Conservation (phyloP, 2,888 invertebrate species). For the Chymomyza fuscimana region DNA sequence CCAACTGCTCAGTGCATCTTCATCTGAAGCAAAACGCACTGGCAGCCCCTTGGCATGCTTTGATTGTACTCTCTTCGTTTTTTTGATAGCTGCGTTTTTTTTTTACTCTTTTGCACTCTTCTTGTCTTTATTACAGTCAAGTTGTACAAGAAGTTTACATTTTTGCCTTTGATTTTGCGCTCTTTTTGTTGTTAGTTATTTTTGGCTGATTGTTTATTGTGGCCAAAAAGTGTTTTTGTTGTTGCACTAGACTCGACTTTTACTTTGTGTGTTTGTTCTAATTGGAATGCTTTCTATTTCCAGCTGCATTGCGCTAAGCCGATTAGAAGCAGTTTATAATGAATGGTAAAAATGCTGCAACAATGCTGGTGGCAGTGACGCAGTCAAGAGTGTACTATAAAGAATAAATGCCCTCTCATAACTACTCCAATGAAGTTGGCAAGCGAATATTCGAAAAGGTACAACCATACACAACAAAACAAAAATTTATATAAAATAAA, state of each 20-base stretch:
- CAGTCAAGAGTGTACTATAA: not conserved
- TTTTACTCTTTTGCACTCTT: not conserved
- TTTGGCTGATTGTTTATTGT: conserved; percentile 32
- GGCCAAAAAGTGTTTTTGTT: conserved; percentile 37
- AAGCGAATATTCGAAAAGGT: too few species aligned
- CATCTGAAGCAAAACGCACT: conserved; percentile 22
- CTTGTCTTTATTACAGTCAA: conserved; percentile 28
- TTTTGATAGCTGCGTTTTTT: conserved; percentile 8
- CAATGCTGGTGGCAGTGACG: not conserved
- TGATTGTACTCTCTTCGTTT: conserved; percentile 18
- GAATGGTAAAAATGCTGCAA: conserved; percentile 51
- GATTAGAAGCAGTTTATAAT: conserved; percentile 65
- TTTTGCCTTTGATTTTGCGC: conserved; percentile 23
- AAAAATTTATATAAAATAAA: too few species aligned
- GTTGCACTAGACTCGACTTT: conserved; percentile 35
- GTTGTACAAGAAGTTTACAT: conserved; percentile 28
- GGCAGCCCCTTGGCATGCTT: conserved; percentile 29
- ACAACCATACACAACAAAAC: too few species aligned
- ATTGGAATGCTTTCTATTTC: conserved; percentile 63
- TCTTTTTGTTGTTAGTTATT: conserved; percentile 18
- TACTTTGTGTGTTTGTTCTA: conserved; percentile 53
- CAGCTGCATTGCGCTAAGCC: conserved; percentile 45
- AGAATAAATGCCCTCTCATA: too few species aligned
- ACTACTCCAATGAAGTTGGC: too few species aligned
- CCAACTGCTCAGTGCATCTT: conserved; percentile 27